Evolutionary conservation across 2,113 vertebrate genomes (phyloP).

Genomic region (Okapia johnstoni): DNA sequence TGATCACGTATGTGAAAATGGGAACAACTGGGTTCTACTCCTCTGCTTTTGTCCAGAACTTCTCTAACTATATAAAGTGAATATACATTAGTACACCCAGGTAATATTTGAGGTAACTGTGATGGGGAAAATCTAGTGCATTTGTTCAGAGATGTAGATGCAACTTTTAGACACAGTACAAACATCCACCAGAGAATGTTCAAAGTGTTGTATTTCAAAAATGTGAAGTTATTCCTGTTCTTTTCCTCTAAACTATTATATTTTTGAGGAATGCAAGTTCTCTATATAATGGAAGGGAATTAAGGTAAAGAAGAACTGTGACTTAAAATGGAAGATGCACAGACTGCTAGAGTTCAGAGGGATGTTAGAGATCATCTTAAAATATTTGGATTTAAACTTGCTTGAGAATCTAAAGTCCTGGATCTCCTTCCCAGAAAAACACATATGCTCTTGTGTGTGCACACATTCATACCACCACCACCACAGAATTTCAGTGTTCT

Average conservation of each 20-base stretch:
- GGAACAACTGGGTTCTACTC: not conserved
- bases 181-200: not conserved
- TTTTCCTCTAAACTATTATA: not conserved
- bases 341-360: not conserved
- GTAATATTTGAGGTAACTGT: not conserved
- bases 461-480: fast-evolving
- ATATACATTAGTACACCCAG: not conserved
- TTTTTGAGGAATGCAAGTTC: not conserved
- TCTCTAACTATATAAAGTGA: not conserved
- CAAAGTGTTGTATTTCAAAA: not conserved
- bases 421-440: not conserved
- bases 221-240: not conserved
- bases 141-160: not conserved
- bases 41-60: not conserved
- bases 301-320: not conserved
- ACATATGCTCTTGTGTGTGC: not conserved
- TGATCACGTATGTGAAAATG: not conserved
- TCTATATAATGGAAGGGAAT: not conserved
- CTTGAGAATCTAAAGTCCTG: not conserved
- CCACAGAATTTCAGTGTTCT: not conserved
- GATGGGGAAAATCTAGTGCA: not conserved
- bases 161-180: not conserved
- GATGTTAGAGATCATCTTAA: not conserved
- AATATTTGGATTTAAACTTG: not conserved
- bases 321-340: not conserved